Evolutionary conservation across 53 echinoderm and acorn worm species (phyloP), one percentile per base, ranked within the genome.

Genomic region (Pentamera pediparva): DNA sequence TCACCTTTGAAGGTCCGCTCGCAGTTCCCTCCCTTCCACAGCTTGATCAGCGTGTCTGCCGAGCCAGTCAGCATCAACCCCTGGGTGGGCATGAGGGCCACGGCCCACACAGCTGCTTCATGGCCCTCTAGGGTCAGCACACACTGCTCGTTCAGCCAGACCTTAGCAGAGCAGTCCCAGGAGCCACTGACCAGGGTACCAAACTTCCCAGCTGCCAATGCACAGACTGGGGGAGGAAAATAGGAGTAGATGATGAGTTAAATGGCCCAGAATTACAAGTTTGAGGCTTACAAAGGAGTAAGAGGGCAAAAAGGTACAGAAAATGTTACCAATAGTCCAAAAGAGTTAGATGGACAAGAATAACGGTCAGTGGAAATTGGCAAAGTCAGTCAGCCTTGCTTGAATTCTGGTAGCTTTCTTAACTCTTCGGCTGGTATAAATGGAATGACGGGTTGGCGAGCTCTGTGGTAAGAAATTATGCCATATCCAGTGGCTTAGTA

Each of bases 141-240:
- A 51, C 91, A 91, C 8, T 78, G 79, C 25, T 88, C 81, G 54
- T 91, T 91, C 39, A 96, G 79, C 96, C 96, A 95, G 21, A 96
- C 96, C 57, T 88, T 91, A 37, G 96, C 96, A 12, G 96, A 85
- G 26, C 41, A 81, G 49, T 96, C 96, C 96, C 96, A 96, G 0
- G 96, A 96, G 12, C 96, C 96, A 74, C 96, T 96, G 8, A 96
- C 61, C 3, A 96, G 86, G 11, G 96, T 96, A 32, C 96, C 96
- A 88, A 96, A 96, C 74, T 95, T 96, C 21, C 96, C 96, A 21
- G 91, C 71, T 55, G 96, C 96, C 48, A 96, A 54, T 5, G 85
- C 47, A 71, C 91, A 91, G 3, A 96, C 96, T 96, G 63, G 4
- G 61, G 63, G 6, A 70, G 30, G 11, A 41, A 69, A 64, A 64